Base-by-base conservation (phyloP, 2,888 invertebrate species). In the Antitype chi region DNA sequence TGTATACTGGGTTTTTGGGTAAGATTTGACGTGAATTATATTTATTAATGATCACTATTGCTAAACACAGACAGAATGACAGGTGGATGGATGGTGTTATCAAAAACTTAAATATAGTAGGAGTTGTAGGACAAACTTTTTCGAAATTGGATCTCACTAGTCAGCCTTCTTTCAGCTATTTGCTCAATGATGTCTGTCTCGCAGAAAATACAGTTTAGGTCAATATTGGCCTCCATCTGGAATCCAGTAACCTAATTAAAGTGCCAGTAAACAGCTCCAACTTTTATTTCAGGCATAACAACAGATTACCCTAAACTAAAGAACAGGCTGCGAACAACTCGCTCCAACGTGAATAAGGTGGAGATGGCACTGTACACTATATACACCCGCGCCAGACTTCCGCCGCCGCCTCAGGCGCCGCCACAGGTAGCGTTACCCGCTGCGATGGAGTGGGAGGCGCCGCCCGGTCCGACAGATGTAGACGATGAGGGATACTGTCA, bases 311-410 rank as follows among this genome's bases (percentile, higher is more conserved):
- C 93, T 20, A 92, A 98, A 89, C 93, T 99, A 62, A 94, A 97
- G 23, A 97, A 98, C 55, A 99, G 99, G 94, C 94, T 98, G 70
- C 95, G 96, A 60, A 97, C 98, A 0, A 97, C 99, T 70, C 97
- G 97, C 57, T 98, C 98, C 87, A 99, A 98, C 91, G 97, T 99
- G 63, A 89, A 97, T 2, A 99, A 99, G 95, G 98, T 98, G 90
- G 99, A 99, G 92, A 97, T 97, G 82, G 98, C 98, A 0, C 98
- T 98, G 90, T 99, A 98, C 89, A 98, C 98, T 28, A 97, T 98
- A 32, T 97, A 97, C 85, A 98, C 99, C 2, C 97, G 98, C 47
- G 98, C 98, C 0, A 98, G 98, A 0, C 99, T 38, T 5, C 38
- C 38, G 38, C 38, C 38, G 38, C 32, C 32, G 32, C 38, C 38